Percentiles rank a stretch among this genome's conserved stretches.
Evolutionary conservation across 2,113 vertebrate species (phyloP).

Genomic region (Tragulus kanchil): DNA sequence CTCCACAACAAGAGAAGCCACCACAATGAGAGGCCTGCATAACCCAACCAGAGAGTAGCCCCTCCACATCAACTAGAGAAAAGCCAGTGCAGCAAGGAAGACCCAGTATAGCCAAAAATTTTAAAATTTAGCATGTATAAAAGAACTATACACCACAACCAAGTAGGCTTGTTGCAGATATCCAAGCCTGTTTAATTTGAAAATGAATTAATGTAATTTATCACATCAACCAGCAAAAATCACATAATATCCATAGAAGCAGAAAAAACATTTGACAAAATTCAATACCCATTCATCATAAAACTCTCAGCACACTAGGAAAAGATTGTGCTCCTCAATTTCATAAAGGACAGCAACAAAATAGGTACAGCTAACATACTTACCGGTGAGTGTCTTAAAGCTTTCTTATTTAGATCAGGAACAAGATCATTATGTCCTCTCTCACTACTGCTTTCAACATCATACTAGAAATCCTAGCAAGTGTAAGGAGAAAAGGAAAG

Average conservation of each 20-base stretch:
- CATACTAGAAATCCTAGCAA: neutral
- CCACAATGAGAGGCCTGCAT: fast-evolving
- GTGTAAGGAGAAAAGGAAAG: neutral
- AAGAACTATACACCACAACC: neutral
- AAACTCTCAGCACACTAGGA: neutral
- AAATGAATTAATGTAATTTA: neutral
- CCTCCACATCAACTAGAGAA: neutral
- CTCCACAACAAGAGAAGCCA: neutral
- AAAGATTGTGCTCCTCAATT: neutral
- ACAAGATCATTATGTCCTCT: neutral
- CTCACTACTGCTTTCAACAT: neutral
- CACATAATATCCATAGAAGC: neutral
- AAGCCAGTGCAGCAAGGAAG: neutral
- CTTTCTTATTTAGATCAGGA: neutral
- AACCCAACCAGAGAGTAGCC: neutral
- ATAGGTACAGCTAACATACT: neutral
- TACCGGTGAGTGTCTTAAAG: neutral
- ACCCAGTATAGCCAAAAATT: neutral
- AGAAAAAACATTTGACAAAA: neutral
- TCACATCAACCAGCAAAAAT: neutral
- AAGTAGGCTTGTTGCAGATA: neutral
- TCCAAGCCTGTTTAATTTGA: neutral
- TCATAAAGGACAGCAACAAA: neutral
- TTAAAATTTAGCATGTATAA: neutral
- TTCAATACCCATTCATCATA: neutral